These are phyloP conservation scores for Pangasius mekongensis DNA, from an alignment of 2,797 vertebrate genomes.

Conservation along the genomic window DNA sequence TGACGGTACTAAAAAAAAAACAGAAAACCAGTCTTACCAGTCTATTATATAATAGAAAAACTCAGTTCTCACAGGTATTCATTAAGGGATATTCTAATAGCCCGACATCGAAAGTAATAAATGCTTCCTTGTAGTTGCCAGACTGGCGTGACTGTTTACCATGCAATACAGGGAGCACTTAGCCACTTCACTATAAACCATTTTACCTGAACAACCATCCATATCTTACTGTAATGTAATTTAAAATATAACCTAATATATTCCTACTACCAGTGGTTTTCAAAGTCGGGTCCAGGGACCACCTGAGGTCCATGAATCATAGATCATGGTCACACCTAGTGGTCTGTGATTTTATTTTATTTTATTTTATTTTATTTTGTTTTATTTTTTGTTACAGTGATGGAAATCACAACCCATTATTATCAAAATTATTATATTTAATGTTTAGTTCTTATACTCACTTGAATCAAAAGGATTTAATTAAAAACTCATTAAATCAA, in stretches of 20 bases:
- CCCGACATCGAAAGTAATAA: neutral
- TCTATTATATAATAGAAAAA: slow-evolving; percentile 4
- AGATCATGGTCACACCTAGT: neutral
- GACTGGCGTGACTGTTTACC: neutral
- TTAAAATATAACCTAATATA: neutral
- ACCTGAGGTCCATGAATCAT: neutral
- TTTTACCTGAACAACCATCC: neutral
- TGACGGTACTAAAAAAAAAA: slow-evolving; percentile 3
- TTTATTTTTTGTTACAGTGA: neutral
- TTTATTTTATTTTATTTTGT: neutral
- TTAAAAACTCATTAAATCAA: neutral
- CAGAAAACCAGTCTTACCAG: slow-evolving; percentile 19
- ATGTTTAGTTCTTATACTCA: neutral
- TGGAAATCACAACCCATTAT: neutral
- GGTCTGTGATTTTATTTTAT: neutral
- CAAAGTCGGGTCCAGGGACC: neutral
- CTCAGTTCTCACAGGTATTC: neutral
- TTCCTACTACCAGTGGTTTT: neutral
- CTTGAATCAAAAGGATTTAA: neutral
- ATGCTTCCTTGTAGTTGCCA: neutral
- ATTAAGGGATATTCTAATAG: neutral
- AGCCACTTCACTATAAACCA: neutral
- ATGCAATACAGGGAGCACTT: neutral
- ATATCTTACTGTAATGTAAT: neutral
- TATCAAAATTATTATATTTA: neutral